phyloP scores from a whole-genome alignment of 2,888 invertebrate species.

The Limnephilus lunatus region DNA sequence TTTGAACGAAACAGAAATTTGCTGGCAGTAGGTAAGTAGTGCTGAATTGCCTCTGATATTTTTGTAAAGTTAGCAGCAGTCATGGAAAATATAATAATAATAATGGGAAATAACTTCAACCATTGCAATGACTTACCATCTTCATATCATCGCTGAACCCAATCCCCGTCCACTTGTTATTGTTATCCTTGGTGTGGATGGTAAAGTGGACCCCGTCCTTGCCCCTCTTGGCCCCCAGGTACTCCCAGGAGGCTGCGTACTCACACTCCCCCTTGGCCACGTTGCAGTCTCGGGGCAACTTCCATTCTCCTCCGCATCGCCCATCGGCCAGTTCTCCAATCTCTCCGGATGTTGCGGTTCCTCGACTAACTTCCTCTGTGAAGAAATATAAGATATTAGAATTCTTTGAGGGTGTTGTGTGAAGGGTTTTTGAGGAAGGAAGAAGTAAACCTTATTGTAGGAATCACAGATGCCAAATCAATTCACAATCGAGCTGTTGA shows the following conservation, averaged over 20 bases:
- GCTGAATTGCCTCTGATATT: too few relatives aligned
- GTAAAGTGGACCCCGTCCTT: conserved; percentile 89
- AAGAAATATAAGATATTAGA: neutral
- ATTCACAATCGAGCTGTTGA: too few relatives aligned
- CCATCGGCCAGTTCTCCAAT: conserved; percentile 72
- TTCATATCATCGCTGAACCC: conserved; percentile 90
- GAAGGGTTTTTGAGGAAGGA: too few relatives aligned
- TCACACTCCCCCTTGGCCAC: conserved; percentile 83
- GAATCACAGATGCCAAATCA: too few relatives aligned
- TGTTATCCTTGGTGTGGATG: conserved; percentile 84
- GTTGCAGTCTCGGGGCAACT: conserved; percentile 83
- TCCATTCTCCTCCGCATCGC: conserved; percentile 88
- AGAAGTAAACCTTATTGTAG: too few relatives aligned
- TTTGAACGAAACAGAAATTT: too few relatives aligned
- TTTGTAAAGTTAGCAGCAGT: too few relatives aligned
- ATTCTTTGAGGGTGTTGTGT: too few relatives aligned
- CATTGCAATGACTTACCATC: conserved; percentile 80
- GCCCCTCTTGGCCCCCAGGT: conserved; percentile 79
- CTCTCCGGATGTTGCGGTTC: conserved; percentile 69
- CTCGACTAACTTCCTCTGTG: conserved; percentile 71
- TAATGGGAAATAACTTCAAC: too few relatives aligned
- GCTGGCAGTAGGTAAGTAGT: too few relatives aligned
- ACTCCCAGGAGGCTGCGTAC: conserved; percentile 89
- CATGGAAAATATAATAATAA: too few relatives aligned
- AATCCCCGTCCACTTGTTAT: conserved; percentile 91